These are phyloP conservation scores for Himalopsyche japonica DNA, from an alignment of 2,888 invertebrate genomes.

Conservation along the genomic window DNA sequence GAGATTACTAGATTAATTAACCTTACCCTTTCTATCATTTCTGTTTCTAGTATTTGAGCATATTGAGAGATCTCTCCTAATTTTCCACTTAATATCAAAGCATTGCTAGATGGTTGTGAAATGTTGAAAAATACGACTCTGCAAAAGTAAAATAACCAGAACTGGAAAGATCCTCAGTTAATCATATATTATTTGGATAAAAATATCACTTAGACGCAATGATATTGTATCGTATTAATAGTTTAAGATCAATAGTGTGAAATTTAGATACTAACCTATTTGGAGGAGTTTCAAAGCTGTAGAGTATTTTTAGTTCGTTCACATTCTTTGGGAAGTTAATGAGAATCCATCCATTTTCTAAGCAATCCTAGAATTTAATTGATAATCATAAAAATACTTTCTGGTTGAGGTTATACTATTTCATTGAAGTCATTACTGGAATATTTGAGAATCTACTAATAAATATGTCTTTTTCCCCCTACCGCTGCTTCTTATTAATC, in stretches of 20 bases:
- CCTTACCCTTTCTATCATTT: constrained; percentile 4
- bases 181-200: background rate
- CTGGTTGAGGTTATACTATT: background rate
- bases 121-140: constrained; percentile 13
- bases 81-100: constrained; percentile 2
- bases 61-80: constrained; percentile 12
- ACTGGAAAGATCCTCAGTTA: background rate
- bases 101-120: background rate
- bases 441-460: too few relatives aligned
- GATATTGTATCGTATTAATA: too few relatives aligned
- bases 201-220: too few relatives aligned
- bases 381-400: background rate
- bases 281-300: constrained; percentile 13
- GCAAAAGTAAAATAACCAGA: background rate
- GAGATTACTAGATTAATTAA: background rate
- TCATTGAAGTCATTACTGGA: too few relatives aligned
- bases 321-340: constrained; percentile 19
- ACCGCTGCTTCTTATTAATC: background rate
- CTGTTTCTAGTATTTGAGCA: background rate
- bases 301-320: constrained; percentile 11
- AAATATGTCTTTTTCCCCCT: too few relatives aligned
- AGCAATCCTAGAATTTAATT: constrained; percentile 10
- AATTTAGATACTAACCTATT: background rate
- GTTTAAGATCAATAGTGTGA: background rate
- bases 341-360: constrained; percentile 17